Base-by-base conservation (phyloP, 2,113 vertebrate genomes). In the Lophius piscatorius region DNA sequence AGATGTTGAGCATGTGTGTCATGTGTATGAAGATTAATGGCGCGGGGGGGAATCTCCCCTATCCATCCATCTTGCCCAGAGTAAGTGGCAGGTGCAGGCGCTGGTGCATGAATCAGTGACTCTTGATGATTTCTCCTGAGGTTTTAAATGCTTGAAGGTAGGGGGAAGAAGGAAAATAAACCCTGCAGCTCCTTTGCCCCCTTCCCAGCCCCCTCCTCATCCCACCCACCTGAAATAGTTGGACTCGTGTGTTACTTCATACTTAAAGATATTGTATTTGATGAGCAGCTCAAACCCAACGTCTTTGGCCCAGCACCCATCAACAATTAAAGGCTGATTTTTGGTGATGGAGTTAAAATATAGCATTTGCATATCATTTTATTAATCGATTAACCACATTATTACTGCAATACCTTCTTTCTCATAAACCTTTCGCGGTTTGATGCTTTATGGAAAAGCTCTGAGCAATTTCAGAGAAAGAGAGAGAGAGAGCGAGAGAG, bases 51-150 rank as follows among this genome's bases (percentile, higher is more conserved):
- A 24, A 21, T 62, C 67, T 72, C 78, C 80, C 52, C 74, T 72
- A 79, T 79, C 72, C 80, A 81, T 86, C 74, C 64, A 78, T 80
- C 84, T 82, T 71, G 42, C 57, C 47, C 44, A 60, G 61, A 55
- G 74, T 67, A 56, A 76, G 77, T 63, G 82, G 80, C 87, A 87
- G 89, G 86, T 90, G 87, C 73, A 78, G 80, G 74, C 76, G 34
- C 49, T 68, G 79, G 64, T 69, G 86, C 84, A 69, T 86, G 83
- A 82, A 81, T 77, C 72, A 80, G 74, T 75, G 81, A 39, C 49
- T 73, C 81, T 79, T 84, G 82, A 83, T 83, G 81, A 83, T 83
- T 81, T 79, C 76, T 85, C 76, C 67, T 50, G 66, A 78, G 77
- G 76, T 44, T 82, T 67, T 73, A 79, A 47, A 70, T 2, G 18